Base-by-base conservation (phyloP, 2,113 vertebrate species). In the Hemicordylus capensis region DNA sequence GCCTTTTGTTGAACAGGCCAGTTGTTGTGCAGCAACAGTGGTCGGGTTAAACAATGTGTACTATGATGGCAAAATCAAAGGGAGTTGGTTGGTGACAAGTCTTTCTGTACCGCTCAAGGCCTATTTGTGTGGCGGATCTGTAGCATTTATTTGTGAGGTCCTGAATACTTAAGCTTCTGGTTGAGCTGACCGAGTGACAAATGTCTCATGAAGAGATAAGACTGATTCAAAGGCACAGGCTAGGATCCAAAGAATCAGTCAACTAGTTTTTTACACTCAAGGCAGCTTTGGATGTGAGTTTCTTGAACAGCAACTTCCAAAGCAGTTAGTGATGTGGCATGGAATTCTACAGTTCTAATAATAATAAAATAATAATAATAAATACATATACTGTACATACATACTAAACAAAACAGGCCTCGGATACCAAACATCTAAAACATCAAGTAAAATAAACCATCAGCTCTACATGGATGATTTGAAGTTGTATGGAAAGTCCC, bases 1-100 rank as follows among this genome's bases (percentile, higher is more conserved):
- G 92, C 14, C 89, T 91, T 94, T 94, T 94, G 93, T 95, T 89
- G 48, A 4, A 88, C 89, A 93, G 77, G 93, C 46, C 0, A 0
- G 67, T 89, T 90, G 89, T 90, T 93, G 84, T 88, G 86, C 46
- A 12, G 76, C 0, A 64, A 14, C 2, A 61, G 26, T 22, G 17
- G 1, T 22, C 0, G 0, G 85, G 76, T 82, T 59, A 48, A 83
- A 82, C 4, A 69, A 70, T 70, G 67, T 79, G 56, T 80, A 87
- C 79, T 73, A 26, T 44, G 75, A 87, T 80, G 80, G 91, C 76
- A 77, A 90, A n/a, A 88, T 79, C 66, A 34, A 78, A 88, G 87
- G 58, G 61, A 89, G 77, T 86, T 88, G 85, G 86, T 85, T 0
- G 0, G 42, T n/a, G 73, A 82, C 58, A 59, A 91, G 37, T 48